Base-by-base conservation (phyloP, 2,888 invertebrate species). In the Conops quadrifasciatus region DNA sequence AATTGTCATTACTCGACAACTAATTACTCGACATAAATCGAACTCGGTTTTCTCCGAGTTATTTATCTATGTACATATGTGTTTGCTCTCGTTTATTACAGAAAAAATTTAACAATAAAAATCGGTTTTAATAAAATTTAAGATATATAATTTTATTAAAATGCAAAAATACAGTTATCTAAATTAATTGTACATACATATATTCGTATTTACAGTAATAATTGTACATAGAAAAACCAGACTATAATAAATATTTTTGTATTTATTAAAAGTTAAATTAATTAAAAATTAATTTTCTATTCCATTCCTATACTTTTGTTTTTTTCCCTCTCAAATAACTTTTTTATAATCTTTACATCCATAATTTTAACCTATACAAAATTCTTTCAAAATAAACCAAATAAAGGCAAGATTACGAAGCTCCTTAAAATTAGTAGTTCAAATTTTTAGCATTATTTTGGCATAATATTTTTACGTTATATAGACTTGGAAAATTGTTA, bases 341-440 rank as follows among this genome's bases (percentile, higher is more conserved):
- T 36, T 11, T 60, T 2, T 60, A 7, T 36, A 67, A 67, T 53
- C 15, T 56, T 19, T 19, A 24, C 19, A n/a, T 53, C 36, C 36
- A 7, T 53, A 59, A 59, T 16, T 26, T n/a, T 67, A 30, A 58
- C 47, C 30, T 62, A 63, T 19, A 69, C 9, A 36, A 36, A 36
- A 4, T 7, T 36, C 4, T 36, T 36, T 36, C 36, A 49, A 21
- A 60, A 51, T 30, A 66, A 36, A 21, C 19, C 62, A 72, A 53
- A 67, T 30, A 49, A 82, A 75, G 79, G 82, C 83, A 81, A 83
- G 82, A 82, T 81, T 80, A 81, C 80, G 80, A 82, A 82, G 80
- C 82, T 81, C 79, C 81, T 79, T 82, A 82, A 75, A 73, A 53
- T 69, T 71, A 76, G 51, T 53, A 24, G 53, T 56, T 63, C 21